Evolutionary conservation across 2,888 invertebrate species (phyloP).

Genomic region (Pardosa pseudoannulata): DNA sequence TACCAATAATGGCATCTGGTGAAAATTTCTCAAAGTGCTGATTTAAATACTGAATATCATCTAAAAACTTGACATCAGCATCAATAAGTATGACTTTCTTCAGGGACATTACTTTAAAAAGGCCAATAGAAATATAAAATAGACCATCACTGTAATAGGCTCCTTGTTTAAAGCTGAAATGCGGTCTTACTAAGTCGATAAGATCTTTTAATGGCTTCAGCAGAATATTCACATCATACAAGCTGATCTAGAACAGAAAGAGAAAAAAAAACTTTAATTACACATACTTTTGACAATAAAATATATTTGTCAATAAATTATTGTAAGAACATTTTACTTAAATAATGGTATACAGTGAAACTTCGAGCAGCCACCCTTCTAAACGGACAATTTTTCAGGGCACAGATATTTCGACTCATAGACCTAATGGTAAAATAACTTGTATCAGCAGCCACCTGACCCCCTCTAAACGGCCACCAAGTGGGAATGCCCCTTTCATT

Average conservation of each 20-base stretch:
- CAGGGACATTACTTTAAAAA: slow-evolving; percentile 84
- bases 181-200: slow-evolving; percentile 83
- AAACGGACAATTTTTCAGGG: no score
- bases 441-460: no score
- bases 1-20: slow-evolving; percentile 83
- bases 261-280: neutral
- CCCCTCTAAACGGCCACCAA: no score
- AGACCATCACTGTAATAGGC: slow-evolving; percentile 87
- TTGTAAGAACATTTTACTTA: no score
- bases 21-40: slow-evolving; percentile 84
- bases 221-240: slow-evolving; percentile 71
- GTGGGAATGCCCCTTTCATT: no score
- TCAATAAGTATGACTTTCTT: slow-evolving; percentile 85
- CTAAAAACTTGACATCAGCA: slow-evolving; percentile 86
- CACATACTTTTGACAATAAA: no score
- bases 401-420: no score
- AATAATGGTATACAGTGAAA: no score
- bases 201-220: slow-evolving; percentile 75
- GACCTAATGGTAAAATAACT: no score
- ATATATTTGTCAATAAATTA: no score
- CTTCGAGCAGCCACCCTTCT: no score
- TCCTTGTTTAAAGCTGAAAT: slow-evolving; percentile 84
- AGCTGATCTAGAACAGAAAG: slow-evolving; percentile 54
- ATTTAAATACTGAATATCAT: slow-evolving; percentile 83
- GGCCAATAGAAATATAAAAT: slow-evolving; percentile 86